Percentiles rank a stretch among this genome's conserved stretches.
These are phyloP conservation scores for Lates japonicus DNA, from an alignment of 2,797 vertebrate species.

Conservation along the genomic window DNA sequence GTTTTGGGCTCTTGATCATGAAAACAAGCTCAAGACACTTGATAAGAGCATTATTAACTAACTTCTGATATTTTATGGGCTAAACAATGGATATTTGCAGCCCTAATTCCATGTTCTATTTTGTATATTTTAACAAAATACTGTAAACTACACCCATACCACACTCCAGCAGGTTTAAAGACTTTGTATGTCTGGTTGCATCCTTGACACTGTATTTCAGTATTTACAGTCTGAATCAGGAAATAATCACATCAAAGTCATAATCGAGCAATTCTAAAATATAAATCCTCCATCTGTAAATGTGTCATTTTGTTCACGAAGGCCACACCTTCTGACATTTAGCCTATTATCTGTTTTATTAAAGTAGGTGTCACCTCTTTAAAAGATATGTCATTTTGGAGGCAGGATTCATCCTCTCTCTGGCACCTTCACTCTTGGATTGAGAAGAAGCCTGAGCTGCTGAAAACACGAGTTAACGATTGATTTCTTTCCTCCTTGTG, in stretches of 20 bases:
- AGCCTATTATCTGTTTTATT: neutral
- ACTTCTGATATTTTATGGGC: neutral
- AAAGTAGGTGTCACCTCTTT: slow-evolving; percentile 17
- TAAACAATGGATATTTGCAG: neutral
- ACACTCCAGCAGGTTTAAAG: neutral
- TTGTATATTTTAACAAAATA: slow-evolving; percentile 1
- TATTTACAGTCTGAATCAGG: neutral
- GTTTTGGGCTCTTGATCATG: neutral
- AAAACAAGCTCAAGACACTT: neutral
- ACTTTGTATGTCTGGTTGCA: no score
- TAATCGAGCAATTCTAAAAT: slow-evolving; percentile 8
- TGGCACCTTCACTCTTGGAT: neutral
- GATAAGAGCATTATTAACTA: neutral
- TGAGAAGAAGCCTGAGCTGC: slow-evolving; percentile 17
- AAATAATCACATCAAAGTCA: neutral
- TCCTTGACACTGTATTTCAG: neutral
- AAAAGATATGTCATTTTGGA: slow-evolving; percentile 10
- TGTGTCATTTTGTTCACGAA: neutral
- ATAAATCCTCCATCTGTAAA: neutral
- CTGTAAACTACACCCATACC: neutral
- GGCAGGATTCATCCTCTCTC: neutral
- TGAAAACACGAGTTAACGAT: slow-evolving; percentile 53
- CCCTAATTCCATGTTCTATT: neutral
- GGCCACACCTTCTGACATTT: neutral
- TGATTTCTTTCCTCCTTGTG: slow-evolving; percentile 60